Percentiles rank a stretch among this genome's conserved stretches.
Evolutionary conservation across 2,888 invertebrate genomes (phyloP).

Genomic region (Yponomeuta malinellus): DNA sequence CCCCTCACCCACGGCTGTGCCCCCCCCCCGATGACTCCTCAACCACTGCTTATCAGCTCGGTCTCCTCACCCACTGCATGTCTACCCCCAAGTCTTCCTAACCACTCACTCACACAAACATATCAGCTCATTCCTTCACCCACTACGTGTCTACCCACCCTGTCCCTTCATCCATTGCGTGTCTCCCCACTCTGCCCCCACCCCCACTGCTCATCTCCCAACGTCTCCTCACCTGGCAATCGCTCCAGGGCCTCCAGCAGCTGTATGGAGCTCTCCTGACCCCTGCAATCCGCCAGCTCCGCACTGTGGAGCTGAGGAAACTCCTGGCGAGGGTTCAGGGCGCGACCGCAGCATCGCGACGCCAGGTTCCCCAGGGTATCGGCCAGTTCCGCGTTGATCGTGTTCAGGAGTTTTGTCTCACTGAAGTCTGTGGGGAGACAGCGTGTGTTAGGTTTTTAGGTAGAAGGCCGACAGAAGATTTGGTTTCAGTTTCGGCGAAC

Average conservation of each 20-base stretch:
- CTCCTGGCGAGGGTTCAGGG: slow-evolving; percentile 86
- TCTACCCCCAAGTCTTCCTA: too few relatives aligned
- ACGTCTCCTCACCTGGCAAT: slow-evolving; percentile 67
- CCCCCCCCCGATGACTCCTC: too few relatives aligned
- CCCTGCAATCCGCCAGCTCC: slow-evolving; percentile 46
- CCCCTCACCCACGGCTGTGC: too few relatives aligned
- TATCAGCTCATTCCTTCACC: too few relatives aligned
- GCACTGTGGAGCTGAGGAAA: slow-evolving; percentile 77
- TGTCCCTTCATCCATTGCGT: too few relatives aligned
- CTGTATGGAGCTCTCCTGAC: slow-evolving; percentile 62
- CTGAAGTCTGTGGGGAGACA: slow-evolving; percentile 83
- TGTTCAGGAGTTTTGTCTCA: slow-evolving; percentile 81
- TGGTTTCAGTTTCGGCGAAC: too few relatives aligned
- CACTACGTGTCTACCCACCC: too few relatives aligned
- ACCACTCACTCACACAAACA: too few relatives aligned
- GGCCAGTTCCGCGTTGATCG: slow-evolving; percentile 92
- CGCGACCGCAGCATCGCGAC: slow-evolving; percentile 83
- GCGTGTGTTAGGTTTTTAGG: neutral
- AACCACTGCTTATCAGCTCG: too few relatives aligned
- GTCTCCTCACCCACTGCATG: too few relatives aligned
- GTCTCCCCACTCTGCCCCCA: too few relatives aligned
- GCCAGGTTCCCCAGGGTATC: slow-evolving; percentile 94
- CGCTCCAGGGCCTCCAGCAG: slow-evolving; percentile 73
- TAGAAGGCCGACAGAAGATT: neutral
- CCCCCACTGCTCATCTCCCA: too few relatives aligned